Base-by-base conservation (phyloP, 2,113 vertebrate genomes). In the Cinclus mexicanus region DNA sequence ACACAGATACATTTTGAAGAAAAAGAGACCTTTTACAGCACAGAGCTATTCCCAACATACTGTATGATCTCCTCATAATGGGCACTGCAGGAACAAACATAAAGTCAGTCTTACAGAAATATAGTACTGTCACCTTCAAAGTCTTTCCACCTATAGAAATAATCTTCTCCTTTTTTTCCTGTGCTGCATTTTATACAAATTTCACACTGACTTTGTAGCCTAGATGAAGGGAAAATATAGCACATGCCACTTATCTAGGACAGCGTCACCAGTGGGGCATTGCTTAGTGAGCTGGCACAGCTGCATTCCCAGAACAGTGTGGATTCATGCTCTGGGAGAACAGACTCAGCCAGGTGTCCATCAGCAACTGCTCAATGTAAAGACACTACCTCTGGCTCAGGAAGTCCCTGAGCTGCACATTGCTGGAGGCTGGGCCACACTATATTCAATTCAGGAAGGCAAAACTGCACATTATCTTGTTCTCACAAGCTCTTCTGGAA, bases 251-350 rank as follows among this genome's bases (percentile, higher is more conserved):
- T 50, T 71, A 86, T 83, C 33, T 63, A 60, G 92, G 67, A n/a
- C 83, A 83, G 83, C 16, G 33, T 33, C 56, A 70, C n/a, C 65
- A 68, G 71, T n/a, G 68, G 82, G 71, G 56, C 67, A 64, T n/a
- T 75, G 49, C 53, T 50, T 7, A 49, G 87, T 13, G 46, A 87
- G 76, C 3, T 78, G 78, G 57, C 53, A 52, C 35, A 52, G 78
- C 59, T 78, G 78, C 52, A 65, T 0, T 24, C 21, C 5, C 1
- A 15, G 44, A 52, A 41, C 9, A 44, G 35, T 0, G 0, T 41
- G 52, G 83, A 53, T 82, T 72, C 7, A 0, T 39, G 52, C 21
- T 92, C 37, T 7, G 0, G 60, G 42, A 81, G 52, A 86, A 11
- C 35, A 82, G 56, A 37, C 69, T 61, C 79, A 59, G 64, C 44